phyloP scores from a whole-genome alignment of 2,888 invertebrate species.

The Pandemis cinnamomeana region DNA sequence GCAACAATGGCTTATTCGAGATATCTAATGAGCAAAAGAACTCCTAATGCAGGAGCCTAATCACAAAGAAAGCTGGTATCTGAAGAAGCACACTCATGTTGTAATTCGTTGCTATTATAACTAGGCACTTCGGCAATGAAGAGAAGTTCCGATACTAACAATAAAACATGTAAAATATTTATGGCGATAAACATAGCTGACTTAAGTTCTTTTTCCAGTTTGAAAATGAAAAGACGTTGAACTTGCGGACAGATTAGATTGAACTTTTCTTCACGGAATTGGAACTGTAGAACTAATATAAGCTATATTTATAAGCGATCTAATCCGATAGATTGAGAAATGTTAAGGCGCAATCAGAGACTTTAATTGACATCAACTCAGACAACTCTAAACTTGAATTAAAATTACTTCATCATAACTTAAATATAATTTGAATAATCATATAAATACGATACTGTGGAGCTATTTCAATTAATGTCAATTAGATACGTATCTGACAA shows the following conservation, averaged over 20 bases:
- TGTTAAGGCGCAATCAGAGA: too few relatives aligned
- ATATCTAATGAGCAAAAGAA: constrained; percentile 17
- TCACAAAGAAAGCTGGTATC: constrained; percentile 37
- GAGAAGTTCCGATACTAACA: constrained; percentile 4
- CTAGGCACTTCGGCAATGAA: constrained; percentile 7
- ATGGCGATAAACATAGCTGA: neutral
- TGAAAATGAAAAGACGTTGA: constrained; percentile 2
- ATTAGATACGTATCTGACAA: neutral
- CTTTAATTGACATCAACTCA: too few relatives aligned
- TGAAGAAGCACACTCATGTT: constrained; percentile 30
- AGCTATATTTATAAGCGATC: too few relatives aligned
- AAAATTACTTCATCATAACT: too few relatives aligned
- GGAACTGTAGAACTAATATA: neutral
- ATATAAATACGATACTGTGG: too few relatives aligned
- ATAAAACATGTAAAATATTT: neutral
- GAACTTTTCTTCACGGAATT: constrained; percentile 11
- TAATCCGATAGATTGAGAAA: too few relatives aligned
- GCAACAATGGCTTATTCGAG: constrained; percentile 25
- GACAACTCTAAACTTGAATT: too few relatives aligned
- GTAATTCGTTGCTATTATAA: neutral
- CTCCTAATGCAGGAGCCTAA: constrained; percentile 4
- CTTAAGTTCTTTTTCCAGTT: neutral
- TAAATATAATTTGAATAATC: too few relatives aligned
- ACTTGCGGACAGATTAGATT: constrained; percentile 5
- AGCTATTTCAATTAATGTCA: neutral